Conservation (phyloP, 2,888 invertebrate genomes). For the Hylaea fasciaria region DNA sequence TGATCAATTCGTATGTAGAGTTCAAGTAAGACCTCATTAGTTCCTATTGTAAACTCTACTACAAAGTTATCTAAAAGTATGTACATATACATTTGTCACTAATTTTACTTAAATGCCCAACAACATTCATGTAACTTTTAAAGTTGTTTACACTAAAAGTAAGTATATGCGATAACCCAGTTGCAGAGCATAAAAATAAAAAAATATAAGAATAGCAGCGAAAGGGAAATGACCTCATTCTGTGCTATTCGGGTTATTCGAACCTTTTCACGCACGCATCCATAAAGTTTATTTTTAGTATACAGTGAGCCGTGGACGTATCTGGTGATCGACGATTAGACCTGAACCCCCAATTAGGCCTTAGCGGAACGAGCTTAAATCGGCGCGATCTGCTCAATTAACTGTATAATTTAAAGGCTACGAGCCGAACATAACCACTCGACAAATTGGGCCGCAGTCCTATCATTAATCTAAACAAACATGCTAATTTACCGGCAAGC, state of each 20-base stretch:
- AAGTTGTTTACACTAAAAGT: conserved; percentile 27
- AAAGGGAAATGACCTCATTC: conserved; percentile 81
- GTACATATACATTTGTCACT: neutral
- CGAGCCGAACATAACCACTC: conserved; percentile 48
- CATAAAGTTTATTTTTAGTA: conserved; percentile 79
- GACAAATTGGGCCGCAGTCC: conserved; percentile 59
- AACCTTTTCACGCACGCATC: conserved; percentile 75
- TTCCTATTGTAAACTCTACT: neutral
- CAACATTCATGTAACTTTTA: conserved; percentile 27
- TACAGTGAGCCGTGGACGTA: conserved; percentile 63
- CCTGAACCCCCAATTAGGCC: conserved; percentile 70
- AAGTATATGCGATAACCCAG: conserved; percentile 50
- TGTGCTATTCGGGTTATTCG: conserved; percentile 64
- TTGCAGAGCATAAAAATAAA: conserved; percentile 61
- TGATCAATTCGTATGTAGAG: too few species aligned
- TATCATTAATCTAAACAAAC: conserved; percentile 58
- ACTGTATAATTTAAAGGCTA: conserved; percentile 51
- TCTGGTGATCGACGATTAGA: conserved; percentile 74
- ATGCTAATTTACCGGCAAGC: conserved; percentile 48
- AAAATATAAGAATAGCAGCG: conserved; percentile 69
- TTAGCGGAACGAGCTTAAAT: conserved; percentile 62
- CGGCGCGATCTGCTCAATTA: conserved; percentile 68
- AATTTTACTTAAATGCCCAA: conserved; percentile 1
- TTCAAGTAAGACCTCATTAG: too few species aligned
- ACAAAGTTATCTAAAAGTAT: neutral